These are phyloP conservation scores for Nesidiocoris tenuis DNA, from an alignment of 2,888 invertebrate genomes.

Conservation along the genomic window DNA sequence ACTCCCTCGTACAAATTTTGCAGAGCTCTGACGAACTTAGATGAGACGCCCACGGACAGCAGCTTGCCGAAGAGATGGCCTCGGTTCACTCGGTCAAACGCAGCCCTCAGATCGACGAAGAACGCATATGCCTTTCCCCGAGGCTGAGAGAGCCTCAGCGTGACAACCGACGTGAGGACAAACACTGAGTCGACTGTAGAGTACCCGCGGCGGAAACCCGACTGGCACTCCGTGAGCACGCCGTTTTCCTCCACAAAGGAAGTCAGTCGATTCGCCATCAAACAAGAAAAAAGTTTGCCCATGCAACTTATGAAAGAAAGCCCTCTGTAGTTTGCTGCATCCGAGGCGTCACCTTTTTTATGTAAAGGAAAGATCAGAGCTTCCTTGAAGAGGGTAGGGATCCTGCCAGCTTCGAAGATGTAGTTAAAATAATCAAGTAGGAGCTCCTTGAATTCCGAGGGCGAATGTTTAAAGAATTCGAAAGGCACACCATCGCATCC, in stretches of 20 bases:
- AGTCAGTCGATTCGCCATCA: slow-evolving; percentile 15
- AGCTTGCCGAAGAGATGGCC: neutral
- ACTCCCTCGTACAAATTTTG: neutral
- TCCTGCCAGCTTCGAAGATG: neutral
- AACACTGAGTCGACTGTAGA: slow-evolving; percentile 14
- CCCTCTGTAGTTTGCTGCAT: neutral
- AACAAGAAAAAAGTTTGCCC: slow-evolving; percentile 7
- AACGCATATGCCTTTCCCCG: neutral
- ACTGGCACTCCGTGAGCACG: slow-evolving; percentile 9
- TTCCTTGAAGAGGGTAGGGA: neutral
- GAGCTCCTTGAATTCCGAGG: neutral
- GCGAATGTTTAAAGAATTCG: neutral
- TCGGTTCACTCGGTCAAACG: slow-evolving; percentile 1
- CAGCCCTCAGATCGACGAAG: slow-evolving; percentile 8
- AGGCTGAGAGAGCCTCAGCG: neutral
- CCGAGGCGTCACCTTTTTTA: slow-evolving; percentile 5
- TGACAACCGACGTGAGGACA: neutral
- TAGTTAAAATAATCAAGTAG: neutral
- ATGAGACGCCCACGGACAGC: neutral
- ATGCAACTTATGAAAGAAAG: slow-evolving; percentile 10
- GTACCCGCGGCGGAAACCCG: slow-evolving; percentile 19
- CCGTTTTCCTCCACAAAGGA: slow-evolving; percentile 16
- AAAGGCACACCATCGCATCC: slow-evolving; percentile 9
- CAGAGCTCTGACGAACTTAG: neutral
- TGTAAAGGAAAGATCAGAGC: neutral